Conservation (phyloP, 2,888 invertebrate species). For the Dasysyrphus tricinctus region DNA sequence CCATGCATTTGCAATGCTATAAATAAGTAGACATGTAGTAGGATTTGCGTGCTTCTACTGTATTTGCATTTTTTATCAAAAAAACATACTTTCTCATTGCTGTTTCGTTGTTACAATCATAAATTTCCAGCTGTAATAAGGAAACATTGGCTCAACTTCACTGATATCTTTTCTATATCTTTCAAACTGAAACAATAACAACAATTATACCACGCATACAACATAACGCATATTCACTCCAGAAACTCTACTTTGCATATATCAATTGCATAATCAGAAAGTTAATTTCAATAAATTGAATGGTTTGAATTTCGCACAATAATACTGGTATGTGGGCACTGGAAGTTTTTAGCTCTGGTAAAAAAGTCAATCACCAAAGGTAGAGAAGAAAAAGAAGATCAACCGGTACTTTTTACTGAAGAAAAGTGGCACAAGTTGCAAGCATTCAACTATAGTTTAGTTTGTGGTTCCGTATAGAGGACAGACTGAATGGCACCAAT, state of each 20-base stretch:
- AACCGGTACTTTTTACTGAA: neutral
- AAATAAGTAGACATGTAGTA: too few relatives aligned
- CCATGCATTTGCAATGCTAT: too few relatives aligned
- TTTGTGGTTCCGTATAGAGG: too few relatives aligned
- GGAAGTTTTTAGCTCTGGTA: neutral
- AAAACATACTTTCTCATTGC: neutral
- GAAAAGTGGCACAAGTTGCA: too few relatives aligned
- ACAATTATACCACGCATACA: neutral
- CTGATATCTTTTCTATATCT: neutral
- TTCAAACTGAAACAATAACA: neutral
- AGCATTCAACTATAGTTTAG: too few relatives aligned
- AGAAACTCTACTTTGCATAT: slow-evolving; percentile 3
- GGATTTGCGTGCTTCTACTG: too few relatives aligned
- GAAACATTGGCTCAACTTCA: neutral
- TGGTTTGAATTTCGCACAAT: neutral
- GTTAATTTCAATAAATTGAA: neutral
- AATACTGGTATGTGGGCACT: neutral
- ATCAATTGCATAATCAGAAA: neutral
- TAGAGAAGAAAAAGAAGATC: neutral
- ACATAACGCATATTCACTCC: neutral
- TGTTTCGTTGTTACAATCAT: neutral
- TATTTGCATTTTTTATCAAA: neutral
- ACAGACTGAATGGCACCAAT: too few relatives aligned
- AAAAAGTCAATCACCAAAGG: neutral
- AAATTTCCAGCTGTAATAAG: neutral